Conservation (phyloP, 2,888 invertebrate species). For the Diarsia brunnea region DNA sequence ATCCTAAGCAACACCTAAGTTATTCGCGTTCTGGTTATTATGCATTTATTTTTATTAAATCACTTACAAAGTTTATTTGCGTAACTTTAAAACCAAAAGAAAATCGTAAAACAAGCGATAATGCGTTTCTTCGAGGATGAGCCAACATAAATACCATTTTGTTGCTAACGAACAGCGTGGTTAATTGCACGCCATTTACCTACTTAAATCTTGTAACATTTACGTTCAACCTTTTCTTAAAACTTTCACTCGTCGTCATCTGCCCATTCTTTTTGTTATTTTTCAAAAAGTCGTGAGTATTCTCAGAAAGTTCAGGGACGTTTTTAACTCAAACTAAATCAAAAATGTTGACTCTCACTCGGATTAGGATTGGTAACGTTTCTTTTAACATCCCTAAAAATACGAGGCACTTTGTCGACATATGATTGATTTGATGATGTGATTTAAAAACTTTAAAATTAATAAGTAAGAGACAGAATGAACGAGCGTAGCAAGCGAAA, state of each 20-base stretch:
- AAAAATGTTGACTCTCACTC: not conserved
- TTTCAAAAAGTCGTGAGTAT: constrained; percentile 25
- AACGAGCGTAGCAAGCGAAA: not conserved
- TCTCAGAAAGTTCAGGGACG: not conserved
- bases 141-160: constrained; percentile 52
- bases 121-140: constrained; percentile 44
- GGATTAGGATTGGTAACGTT: not conserved
- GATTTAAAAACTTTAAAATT: not conserved
- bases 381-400: not conserved
- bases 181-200: constrained; percentile 64
- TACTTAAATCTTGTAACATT: constrained; percentile 66
- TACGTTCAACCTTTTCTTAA: constrained; percentile 59
- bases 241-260: constrained; percentile 54
- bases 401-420: not conserved
- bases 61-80: constrained; percentile 1
- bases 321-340: not conserved
- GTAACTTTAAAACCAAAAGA: constrained; percentile 35
- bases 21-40: not conserved
- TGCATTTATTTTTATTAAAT: not conserved
- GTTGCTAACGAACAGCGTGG: constrained; percentile 47
- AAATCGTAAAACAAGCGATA: constrained; percentile 36
- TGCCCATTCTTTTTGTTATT: constrained; percentile 36
- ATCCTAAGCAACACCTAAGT: not conserved
- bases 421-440: no score
- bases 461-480: not conserved